Evolutionary conservation across 1,140 invertebrate genomes (phyloP), one percentile per base, ranked within the genome.

Genomic region (Mylabris phalerata): DNA sequence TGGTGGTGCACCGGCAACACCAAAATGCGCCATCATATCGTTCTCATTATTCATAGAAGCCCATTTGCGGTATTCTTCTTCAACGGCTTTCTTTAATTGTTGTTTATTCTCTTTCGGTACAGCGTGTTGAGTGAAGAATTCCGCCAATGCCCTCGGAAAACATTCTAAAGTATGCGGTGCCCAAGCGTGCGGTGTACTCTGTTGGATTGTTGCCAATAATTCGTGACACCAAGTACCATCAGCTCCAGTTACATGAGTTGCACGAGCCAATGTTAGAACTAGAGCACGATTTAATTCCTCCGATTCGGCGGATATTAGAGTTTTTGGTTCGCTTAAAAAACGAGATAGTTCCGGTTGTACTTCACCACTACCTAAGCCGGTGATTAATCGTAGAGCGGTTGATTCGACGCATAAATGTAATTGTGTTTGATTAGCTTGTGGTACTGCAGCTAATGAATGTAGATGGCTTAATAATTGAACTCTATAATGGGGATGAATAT

Each of bases 41-140:
- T 92, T 93, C 71, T 98, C 95, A 75, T 95, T 96, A 24, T 85
- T 93, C 93, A 97, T 97, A 0, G 91, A 93, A 43, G 90, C 89
- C 93, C 94, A 98, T 71, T 95, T 97, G 44, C 92, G 80, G 68
- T 95, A 97, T 69, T 98, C 95, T 68, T 95, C 92, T 67, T 96
- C 92, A 0, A 95, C 91, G 1, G 89, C 89, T 75, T 92, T 93
- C 75, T 93, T 95, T 0, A 97, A 77, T 57, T 92, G 81, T 67
- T 90, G 88, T 68, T 95, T 95, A 67, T 94, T 92, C 70, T 96
- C 93, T 68, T 89, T 85, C 0, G 86, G 83, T n/a, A 89, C 82
- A 61, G 83, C 84, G 24, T 91, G 92, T 71, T 91, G 85, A 50
- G 84, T 81, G 70, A 87, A 91, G 70, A 95, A 98, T 62, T 98